Conservation (phyloP, 2,797 vertebrate genomes). For the Scolopax rusticola region DNA sequence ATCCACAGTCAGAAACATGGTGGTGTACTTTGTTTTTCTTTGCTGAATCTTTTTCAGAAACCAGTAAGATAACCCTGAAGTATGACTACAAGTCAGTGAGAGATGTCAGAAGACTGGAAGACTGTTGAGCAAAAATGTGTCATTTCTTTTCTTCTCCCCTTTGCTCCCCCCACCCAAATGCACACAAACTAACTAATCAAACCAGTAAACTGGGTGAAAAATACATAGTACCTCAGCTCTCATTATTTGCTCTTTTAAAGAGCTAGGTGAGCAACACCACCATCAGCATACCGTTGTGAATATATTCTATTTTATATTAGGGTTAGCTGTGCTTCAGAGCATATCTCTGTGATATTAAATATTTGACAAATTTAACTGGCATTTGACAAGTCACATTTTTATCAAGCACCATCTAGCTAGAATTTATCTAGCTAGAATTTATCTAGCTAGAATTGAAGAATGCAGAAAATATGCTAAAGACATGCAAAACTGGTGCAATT, state of each 20-base stretch:
- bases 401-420: not conserved
- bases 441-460: not conserved
- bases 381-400: not conserved
- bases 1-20: not conserved
- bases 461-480: not conserved
- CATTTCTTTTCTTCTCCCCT: not conserved
- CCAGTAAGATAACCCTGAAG: not conserved
- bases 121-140: not conserved
- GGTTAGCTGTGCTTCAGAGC: not conserved
- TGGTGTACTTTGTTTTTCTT: not conserved
- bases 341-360: not conserved
- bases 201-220: not conserved
- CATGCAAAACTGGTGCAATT: not conserved
- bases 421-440: not conserved
- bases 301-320: not conserved
- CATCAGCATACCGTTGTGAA: not conserved
- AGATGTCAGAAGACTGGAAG: not conserved
- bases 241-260: not conserved
- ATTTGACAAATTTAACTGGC: not conserved
- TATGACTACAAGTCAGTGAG: not conserved
- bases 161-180: not conserved
- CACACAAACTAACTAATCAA: not conserved
- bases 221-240: not conserved
- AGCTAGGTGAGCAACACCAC: not conserved
- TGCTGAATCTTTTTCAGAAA: not conserved